These are phyloP conservation scores for Eupithecia exiguata DNA, from an alignment of 2,888 invertebrate genomes.

Conservation along the genomic window DNA sequence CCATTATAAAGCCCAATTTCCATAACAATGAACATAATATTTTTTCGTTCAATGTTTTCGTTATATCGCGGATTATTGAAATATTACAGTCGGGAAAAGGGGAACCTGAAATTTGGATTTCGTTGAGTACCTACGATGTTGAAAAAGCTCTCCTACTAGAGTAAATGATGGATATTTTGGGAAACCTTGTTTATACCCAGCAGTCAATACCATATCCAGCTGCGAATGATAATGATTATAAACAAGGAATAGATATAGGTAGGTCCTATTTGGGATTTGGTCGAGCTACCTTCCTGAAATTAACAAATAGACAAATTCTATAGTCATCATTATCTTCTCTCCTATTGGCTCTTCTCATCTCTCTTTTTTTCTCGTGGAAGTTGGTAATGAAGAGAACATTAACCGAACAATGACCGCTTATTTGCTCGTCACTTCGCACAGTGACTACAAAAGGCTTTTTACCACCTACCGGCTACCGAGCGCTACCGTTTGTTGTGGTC, in stretches of 20 bases:
- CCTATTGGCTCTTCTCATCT: neutral
- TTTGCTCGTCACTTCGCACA: constrained; percentile 59
- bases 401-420: constrained; percentile 55
- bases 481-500: constrained; percentile 41
- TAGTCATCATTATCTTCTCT: neutral
- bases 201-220: too few species aligned
- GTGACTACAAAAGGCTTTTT: constrained; percentile 62
- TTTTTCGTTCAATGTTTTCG: constrained; percentile 65
- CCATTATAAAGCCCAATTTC: constrained; percentile 76
- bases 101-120: constrained; percentile 48
- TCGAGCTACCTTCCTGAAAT: neutral
- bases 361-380: constrained; percentile 2
- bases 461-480: constrained; percentile 52
- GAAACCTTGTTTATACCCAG: neutral
- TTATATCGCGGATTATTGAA: constrained; percentile 73
- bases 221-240: too few species aligned
- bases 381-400: constrained; percentile 43
- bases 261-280: neutral
- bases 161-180: neutral
- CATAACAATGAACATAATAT: constrained; percentile 76
- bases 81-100: constrained; percentile 65
- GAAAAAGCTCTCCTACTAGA: constrained; percentile 1
- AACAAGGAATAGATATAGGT: neutral
- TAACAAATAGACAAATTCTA: neutral
- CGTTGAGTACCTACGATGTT: constrained; percentile 22